Evolutionary conservation across 2,888 invertebrate species (phyloP).

Genomic region (Yponomeuta plumbellus): DNA sequence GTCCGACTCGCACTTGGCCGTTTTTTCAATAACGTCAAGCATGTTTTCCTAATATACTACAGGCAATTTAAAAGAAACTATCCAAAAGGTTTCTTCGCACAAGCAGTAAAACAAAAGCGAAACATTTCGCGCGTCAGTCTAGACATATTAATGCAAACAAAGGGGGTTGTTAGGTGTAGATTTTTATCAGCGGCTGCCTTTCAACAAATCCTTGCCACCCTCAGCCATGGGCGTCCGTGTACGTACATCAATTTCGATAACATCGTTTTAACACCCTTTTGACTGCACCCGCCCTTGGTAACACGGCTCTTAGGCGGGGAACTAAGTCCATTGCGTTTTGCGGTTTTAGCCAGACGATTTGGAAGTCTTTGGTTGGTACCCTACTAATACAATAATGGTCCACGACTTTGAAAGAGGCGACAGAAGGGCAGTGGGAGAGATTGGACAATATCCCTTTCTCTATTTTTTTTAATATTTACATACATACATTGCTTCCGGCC

Average conservation of each 20-base stretch:
- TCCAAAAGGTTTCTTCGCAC: too few relatives aligned
- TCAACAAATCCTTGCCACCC: constrained; percentile 8
- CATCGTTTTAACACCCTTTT: background rate
- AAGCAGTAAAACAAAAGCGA: background rate
- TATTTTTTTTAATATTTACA: too few relatives aligned
- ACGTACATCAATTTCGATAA: background rate
- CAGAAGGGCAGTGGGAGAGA: too few relatives aligned
- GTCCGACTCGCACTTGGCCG: too few relatives aligned
- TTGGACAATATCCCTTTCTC: too few relatives aligned
- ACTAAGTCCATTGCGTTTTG: background rate
- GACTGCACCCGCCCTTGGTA: background rate
- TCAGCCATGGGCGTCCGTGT: background rate
- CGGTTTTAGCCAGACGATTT: too few relatives aligned
- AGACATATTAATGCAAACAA: constrained; percentile 12
- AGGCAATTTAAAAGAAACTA: too few relatives aligned
- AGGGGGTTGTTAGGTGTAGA: background rate
- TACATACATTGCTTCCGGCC: too few relatives aligned
- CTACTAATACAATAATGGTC: too few relatives aligned
- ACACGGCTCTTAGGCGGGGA: background rate
- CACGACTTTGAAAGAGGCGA: too few relatives aligned
- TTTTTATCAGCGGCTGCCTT: constrained; percentile 8
- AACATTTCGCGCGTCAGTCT: constrained; percentile 4
- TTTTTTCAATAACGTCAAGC: too few relatives aligned
- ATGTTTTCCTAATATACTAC: too few relatives aligned
- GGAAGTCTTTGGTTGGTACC: background rate